Base-by-base conservation (phyloP, 2,113 vertebrate species). In the Sclerurus mexicanus region DNA sequence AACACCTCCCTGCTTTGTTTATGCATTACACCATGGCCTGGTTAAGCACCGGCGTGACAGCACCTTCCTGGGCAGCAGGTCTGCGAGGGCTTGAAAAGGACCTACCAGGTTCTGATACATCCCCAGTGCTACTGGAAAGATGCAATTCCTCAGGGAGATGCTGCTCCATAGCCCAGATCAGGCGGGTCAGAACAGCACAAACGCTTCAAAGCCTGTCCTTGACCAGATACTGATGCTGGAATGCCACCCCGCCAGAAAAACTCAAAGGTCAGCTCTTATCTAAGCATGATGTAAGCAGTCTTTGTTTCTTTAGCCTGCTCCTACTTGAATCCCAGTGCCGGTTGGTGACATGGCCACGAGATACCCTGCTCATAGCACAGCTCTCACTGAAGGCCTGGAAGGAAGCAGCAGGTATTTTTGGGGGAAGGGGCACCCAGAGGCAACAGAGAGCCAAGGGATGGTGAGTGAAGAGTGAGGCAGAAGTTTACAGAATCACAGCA, bases 241-340 rank as follows among this genome's bases (percentile, higher is more conserved):
- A 94, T 92, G 92, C 49, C 92, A 92, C 90, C 80, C 58, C 6
- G 40, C 90, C 96, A 94, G 93, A 94, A 95, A 92, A 94, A 90
- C 90, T 90, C 95, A 95, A 96, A 96, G 95, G 93, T 95, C 96
- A 90, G 62, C 88, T 75, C 92, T 93, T 95, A 96, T 96, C 96
- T 92, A 39, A 71, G 88, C 53, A 72, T 64, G 83, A 92, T 68
- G 88, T 64, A 90, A 96, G 77, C 50, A 58, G 4, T 49, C 89
- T 90, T 77, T 89, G 56, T 85, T 88, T 77, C 85, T 63, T 77
- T 37, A 47, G 80, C 73, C 14, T 39, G 82, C 69, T 95, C 64
- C 83, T 56, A 3, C 85, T 47, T 18, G 60, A 77, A 63, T 71
- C 85, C 55, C 76, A 71, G 40, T 67, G 72, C 78, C 77, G 71